A percentile compares a stretch with the other conserved stretches of the same genome.
These are phyloP conservation scores for Arrhamphus sclerolepis DNA, from an alignment of 2,797 vertebrate genomes.

Conservation along the genomic window DNA sequence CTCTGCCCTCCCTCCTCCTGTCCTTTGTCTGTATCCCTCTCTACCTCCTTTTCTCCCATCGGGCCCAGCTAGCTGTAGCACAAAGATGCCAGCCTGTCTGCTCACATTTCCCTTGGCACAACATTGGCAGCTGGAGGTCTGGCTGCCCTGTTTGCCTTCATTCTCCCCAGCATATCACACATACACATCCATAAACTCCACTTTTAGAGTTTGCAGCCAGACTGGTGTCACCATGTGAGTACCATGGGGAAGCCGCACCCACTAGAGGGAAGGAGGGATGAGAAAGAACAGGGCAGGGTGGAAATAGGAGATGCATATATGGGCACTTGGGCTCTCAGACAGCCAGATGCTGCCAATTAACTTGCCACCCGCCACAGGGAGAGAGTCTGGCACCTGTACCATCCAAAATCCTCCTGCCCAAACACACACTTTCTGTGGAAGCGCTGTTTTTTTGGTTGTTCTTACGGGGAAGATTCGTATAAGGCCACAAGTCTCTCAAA, in stretches of 20 bases:
- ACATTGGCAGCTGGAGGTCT: slow-evolving; percentile 78
- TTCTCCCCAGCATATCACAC: slow-evolving; percentile 58
- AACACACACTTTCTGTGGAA: slow-evolving; percentile 32
- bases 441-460: slow-evolving; percentile 9
- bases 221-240: slow-evolving; percentile 67
- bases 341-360: slow-evolving; percentile 89
- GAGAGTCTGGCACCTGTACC: slow-evolving; percentile 72
- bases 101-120: slow-evolving; percentile 79
- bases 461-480: slow-evolving; percentile 24
- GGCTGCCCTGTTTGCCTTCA: slow-evolving; percentile 68
- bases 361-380: slow-evolving; percentile 73
- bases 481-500: slow-evolving; percentile 33
- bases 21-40: slow-evolving; percentile 30
- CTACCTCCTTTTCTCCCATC: slow-evolving; percentile 57
- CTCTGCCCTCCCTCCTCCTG: slow-evolving; percentile 8
- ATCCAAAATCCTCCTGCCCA: slow-evolving; percentile 26
- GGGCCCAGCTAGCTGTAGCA: slow-evolving; percentile 73
- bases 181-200: slow-evolving; percentile 37
- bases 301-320: slow-evolving; percentile 35
- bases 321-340: slow-evolving; percentile 75
- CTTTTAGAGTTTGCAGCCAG: slow-evolving; percentile 66
- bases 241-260: slow-evolving; percentile 60
- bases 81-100: slow-evolving; percentile 79
- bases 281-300: slow-evolving; percentile 38
- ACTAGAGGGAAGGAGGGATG: slow-evolving; percentile 34